Percentiles rank a stretch among this genome's conserved stretches.
Conservation (phyloP, 1,140 invertebrate species). For the Penaeus chinensis region DNA sequence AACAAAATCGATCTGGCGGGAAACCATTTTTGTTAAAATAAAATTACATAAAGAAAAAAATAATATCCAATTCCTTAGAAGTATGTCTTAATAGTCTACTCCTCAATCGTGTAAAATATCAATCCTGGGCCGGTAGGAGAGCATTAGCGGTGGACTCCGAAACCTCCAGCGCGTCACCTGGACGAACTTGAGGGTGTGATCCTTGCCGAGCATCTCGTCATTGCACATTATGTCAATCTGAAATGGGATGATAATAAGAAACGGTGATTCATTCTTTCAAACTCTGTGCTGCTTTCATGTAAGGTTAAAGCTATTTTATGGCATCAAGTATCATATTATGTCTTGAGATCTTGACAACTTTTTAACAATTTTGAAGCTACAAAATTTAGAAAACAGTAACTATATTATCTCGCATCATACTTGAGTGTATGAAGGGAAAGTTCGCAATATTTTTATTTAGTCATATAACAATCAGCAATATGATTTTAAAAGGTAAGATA, state of each 20-base stretch:
- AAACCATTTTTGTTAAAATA: no score
- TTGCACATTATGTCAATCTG: conserved; percentile 99
- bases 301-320: neutral
- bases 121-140: conserved; percentile 74
- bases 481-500: neutral
- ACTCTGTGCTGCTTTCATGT: neutral
- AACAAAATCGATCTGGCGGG: neutral
- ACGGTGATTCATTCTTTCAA: no score
- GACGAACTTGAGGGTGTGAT: conserved; percentile 98
- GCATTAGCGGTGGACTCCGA: conserved; percentile 85
- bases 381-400: no score
- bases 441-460: no score
- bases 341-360: no score
- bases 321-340: neutral
- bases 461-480: neutral
- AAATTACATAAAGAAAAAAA: no score
- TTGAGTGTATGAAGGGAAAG: no score
- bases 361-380: no score
- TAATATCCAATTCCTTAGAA: no score
- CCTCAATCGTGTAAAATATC: conserved; percentile 48
- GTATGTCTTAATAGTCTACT: no score
- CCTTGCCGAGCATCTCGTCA: conserved; percentile 97
- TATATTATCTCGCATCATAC: no score
- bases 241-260: conserved; percentile 65
- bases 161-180: conserved; percentile 97